Evolutionary conservation across 2,797 vertebrate genomes (phyloP).

Genomic region (Halcyon badia): DNA sequence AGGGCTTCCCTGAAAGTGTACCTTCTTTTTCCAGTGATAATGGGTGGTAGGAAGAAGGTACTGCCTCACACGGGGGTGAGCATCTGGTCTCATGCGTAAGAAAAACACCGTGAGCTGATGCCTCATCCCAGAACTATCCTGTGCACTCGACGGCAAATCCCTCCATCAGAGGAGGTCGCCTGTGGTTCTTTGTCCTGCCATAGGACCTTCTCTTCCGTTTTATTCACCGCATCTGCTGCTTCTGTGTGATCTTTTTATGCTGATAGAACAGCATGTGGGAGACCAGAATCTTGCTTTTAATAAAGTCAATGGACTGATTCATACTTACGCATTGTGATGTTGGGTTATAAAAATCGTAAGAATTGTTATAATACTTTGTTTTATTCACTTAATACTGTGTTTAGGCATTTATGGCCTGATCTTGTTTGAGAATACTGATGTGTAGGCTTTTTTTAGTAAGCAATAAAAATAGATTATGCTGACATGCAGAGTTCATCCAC

Average conservation of each 20-base stretch:
- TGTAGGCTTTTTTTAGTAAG: background rate
- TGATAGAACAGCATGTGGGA: background rate
- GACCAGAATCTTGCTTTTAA: constrained; percentile 17
- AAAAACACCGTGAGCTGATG: background rate
- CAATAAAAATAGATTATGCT: constrained; percentile 25
- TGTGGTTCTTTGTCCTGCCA: background rate
- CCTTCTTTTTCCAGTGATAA: background rate
- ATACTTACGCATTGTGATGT: background rate
- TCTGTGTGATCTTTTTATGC: background rate
- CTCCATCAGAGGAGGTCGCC: background rate
- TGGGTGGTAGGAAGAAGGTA: background rate
- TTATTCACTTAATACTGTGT: constrained; percentile 36
- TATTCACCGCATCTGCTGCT: background rate
- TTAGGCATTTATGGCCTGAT: constrained; percentile 30
- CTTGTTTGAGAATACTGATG: constrained; percentile 46
- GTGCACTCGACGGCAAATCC: background rate
- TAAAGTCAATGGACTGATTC: constrained; percentile 17
- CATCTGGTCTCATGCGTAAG: background rate
- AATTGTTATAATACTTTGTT: constrained; percentile 15
- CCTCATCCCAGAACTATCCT: background rate
- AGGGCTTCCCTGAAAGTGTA: background rate
- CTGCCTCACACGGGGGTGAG: fast-evolving
- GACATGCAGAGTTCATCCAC: constrained; percentile 25
- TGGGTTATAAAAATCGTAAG: constrained; percentile 38
- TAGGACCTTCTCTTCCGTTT: background rate